Evolutionary conservation across 2,797 vertebrate species (phyloP).

Genomic region (Enteromius paludinosus): DNA sequence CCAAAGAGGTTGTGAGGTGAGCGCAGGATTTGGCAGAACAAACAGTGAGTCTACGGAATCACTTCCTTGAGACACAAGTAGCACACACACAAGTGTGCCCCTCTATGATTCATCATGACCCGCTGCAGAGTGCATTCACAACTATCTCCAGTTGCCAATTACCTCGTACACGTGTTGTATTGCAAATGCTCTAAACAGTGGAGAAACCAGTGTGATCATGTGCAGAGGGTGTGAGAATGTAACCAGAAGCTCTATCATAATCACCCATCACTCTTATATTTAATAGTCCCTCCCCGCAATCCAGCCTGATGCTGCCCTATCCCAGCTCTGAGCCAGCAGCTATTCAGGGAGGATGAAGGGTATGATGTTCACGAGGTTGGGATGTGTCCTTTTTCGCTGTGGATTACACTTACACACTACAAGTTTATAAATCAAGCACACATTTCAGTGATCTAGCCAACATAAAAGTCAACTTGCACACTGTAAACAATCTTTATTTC

Average conservation of each 20-base stretch:
- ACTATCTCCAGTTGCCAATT: constrained; percentile 42
- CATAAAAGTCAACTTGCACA: constrained; percentile 11
- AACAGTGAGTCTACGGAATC: not conserved
- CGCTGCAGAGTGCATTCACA: constrained; percentile 16
- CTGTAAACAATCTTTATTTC: constrained; percentile 19
- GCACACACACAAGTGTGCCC: constrained; percentile 17
- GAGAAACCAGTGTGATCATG: constrained; percentile 17
- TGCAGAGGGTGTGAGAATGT: constrained; percentile 29
- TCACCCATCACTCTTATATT: constrained; percentile 26
- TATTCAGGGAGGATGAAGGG: constrained; percentile 63
- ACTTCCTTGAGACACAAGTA: constrained; percentile 46
- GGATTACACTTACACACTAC: constrained; percentile 20
- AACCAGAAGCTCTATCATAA: constrained; percentile 42
- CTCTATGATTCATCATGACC: constrained; percentile 45
- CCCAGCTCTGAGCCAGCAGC: constrained; percentile 47
- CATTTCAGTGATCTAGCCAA: constrained; percentile 11
- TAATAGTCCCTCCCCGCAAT: constrained; percentile 12
- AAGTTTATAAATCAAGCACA: constrained; percentile 19
- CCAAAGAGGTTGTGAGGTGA: constrained; percentile 7
- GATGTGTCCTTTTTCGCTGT: constrained; percentile 34
- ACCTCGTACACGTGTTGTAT: constrained; percentile 22
- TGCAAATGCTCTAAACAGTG: constrained; percentile 25
- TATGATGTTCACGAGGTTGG: constrained; percentile 47
- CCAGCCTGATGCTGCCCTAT: constrained; percentile 18
- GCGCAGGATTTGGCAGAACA: not conserved